Evolutionary conservation across 2,888 invertebrate genomes (phyloP), one percentile per base, ranked within the genome.

Genomic region (Drosophila lutescens): DNA sequence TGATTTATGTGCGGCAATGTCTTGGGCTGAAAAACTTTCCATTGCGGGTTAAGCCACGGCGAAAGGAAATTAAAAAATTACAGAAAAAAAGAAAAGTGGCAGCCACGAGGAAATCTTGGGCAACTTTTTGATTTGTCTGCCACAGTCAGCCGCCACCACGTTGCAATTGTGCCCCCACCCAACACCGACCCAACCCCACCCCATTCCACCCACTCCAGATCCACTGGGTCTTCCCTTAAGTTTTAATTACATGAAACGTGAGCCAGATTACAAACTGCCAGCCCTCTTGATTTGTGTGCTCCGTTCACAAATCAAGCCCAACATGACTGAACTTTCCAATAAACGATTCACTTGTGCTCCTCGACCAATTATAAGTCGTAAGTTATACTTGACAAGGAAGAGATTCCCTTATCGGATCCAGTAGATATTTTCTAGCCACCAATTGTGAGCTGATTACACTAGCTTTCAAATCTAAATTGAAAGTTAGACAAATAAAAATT

Each of bases 191-290:
- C 30, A 26, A 41, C 17, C 41, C 17, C 17, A 9, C 1, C 41
- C 17, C 10, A 41, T 3, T 9, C 30, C 10, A 20, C 2, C 10
- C 6, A 10, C 20, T 12, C 6, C 6, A 43, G 12, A 20, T 12
- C 43, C 43, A 12, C 17, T 17, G 26, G 10, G 5, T 46, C 46
- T 15, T 47, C 10, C 10, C 58, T 74, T 56, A 59, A 56, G 73
- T 73, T 73, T 73, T 73, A 73, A 73, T 73, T 75, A 73, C 55
- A 75, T 36, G 69, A 68, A 73, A 73, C 73, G 73, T 73, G 73
- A 74, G 38, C 38, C 73, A 63, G 65, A 70, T 70, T 63, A 73
- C 53, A 55, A 70, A 73, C 50, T 63, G 49, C 63, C 23, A 63
- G 63, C 50, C 34, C 38, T 46, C 59, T 40, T 69, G 66, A 67